These are phyloP conservation scores for Leptodactylus fallax DNA, from an alignment of 2,797 vertebrate species.

Conservation along the genomic window DNA sequence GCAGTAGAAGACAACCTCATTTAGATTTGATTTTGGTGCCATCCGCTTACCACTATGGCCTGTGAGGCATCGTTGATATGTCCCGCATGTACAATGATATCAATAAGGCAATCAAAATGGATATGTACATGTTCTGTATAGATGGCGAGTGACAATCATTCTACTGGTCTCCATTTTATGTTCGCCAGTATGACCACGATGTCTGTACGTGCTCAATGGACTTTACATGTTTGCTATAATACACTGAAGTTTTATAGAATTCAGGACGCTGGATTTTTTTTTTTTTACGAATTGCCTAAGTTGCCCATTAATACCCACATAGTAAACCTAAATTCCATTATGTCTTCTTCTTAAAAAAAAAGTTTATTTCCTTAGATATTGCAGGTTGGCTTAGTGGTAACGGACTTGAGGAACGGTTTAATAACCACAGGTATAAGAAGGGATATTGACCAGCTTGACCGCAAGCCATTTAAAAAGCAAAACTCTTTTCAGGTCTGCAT, in stretches of 20 bases:
- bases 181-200: background rate
- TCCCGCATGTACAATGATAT: no score
- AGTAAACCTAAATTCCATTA: background rate
- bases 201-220: no score
- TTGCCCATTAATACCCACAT: background rate
- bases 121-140: background rate
- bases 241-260: no score
- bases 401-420: constrained; percentile 38
- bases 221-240: no score
- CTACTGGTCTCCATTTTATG: no score
- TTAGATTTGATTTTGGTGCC: no score
- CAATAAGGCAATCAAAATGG: background rate
- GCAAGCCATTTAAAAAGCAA: constrained; percentile 28
- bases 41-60: background rate
- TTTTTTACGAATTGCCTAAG: no score
- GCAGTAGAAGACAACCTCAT: no score
- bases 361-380: background rate
- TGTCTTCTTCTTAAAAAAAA: background rate
- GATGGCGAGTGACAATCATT: background rate
- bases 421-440: constrained; percentile 48
- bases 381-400: background rate
- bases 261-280: no score
- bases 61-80: no score
- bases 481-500: constrained; percentile 21
- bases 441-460: constrained; percentile 40